phyloP scores from a whole-genome alignment of 2,888 invertebrate genomes.

The Congeria kusceri region DNA sequence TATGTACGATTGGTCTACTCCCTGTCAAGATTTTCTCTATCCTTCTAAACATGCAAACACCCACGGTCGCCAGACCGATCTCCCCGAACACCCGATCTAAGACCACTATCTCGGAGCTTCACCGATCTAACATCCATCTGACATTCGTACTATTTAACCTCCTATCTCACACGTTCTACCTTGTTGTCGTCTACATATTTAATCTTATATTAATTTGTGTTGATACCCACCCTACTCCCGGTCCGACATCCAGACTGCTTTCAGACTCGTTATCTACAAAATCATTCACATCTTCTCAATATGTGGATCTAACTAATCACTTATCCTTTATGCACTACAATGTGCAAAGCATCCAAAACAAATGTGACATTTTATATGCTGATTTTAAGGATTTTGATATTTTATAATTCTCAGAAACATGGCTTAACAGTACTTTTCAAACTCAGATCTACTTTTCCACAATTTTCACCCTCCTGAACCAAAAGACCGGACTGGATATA shows the following conservation, averaged over 20 bases:
- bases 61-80: too few species aligned
- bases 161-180: too few species aligned
- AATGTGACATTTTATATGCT: constrained; percentile 6
- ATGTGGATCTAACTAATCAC: neutral
- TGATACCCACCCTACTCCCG: neutral
- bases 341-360: constrained; percentile 5
- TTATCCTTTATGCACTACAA: constrained; percentile 16
- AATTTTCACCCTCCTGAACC: constrained; percentile 4
- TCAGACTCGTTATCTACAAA: neutral
- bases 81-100: too few species aligned
- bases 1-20: too few species aligned
- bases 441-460: neutral
- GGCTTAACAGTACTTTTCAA: constrained; percentile 2
- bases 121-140: too few species aligned
- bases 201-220: neutral
- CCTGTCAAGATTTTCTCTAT: too few species aligned
- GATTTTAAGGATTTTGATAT: constrained; percentile 1
- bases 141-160: too few species aligned
- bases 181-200: too few species aligned
- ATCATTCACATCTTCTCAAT: neutral
- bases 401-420: constrained; percentile 13
- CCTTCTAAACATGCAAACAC: too few species aligned
- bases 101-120: too few species aligned
- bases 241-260: neutral
- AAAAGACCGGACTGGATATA: constrained; percentile 11